A percentile compares a stretch with the other conserved stretches of the same genome.
These are phyloP conservation scores for Dendroctonus ponderosae DNA, from an alignment of 1,140 invertebrate species.

Conservation along the genomic window DNA sequence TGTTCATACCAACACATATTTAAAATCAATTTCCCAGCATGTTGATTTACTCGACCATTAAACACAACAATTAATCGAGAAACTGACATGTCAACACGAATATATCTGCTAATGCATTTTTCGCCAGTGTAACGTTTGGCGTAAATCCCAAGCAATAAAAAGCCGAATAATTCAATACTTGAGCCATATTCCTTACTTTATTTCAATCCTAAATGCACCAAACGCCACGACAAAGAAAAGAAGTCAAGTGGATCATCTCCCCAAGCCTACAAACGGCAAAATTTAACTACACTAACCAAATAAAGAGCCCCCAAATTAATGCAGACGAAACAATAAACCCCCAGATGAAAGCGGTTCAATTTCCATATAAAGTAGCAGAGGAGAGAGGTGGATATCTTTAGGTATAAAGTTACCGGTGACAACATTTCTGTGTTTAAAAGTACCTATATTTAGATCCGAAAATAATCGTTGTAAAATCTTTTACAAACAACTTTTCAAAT, in stretches of 20 bases:
- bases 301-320: constrained; percentile 33
- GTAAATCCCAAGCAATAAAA: too few relatives aligned
- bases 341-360: constrained; percentile 26
- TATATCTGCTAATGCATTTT: too few relatives aligned
- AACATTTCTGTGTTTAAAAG: constrained; percentile 10
- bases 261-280: constrained; percentile 27
- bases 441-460: too few relatives aligned
- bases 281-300: constrained; percentile 30
- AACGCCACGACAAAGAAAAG: constrained; percentile 23
- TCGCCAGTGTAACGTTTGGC: too few relatives aligned
- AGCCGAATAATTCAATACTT: constrained; percentile 8
- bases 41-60: too few relatives aligned
- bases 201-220: constrained; percentile 12
- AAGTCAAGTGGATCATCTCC: constrained; percentile 19
- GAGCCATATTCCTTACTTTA: not conserved
- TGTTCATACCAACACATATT: too few relatives aligned
- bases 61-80: too few relatives aligned
- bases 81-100: too few relatives aligned
- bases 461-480: too few relatives aligned
- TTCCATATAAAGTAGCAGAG: constrained; percentile 31
- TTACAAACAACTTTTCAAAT: too few relatives aligned
- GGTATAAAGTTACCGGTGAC: constrained; percentile 15
- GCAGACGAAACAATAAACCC: constrained; percentile 35
- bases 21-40: too few relatives aligned
- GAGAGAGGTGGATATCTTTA: constrained; percentile 12